Evolutionary conservation across 2,113 vertebrate species (phyloP), one percentile per base, ranked within the genome.

Genomic region (Atherinomorus stipes): DNA sequence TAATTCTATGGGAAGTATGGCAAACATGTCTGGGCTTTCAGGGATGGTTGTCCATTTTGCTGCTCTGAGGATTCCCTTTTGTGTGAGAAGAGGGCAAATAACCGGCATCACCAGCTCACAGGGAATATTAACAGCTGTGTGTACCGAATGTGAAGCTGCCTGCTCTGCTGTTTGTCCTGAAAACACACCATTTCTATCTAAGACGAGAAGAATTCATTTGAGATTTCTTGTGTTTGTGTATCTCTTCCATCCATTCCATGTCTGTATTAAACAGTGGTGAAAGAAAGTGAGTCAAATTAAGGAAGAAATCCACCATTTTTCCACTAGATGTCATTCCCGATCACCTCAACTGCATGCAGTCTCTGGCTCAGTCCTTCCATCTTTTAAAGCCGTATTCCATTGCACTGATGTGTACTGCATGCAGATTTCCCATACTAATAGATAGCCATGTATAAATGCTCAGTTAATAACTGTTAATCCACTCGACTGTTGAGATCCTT

Each of bases 11-110:
- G 50, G 74, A 71, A 71, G 77, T 22, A 26, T 28, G 53, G 51
- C 62, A 64, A 65, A 59, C 40, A 34, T 15, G 22, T 63, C 58
- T 51, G 51, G 11, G 12, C 73, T 78, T 65, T 85, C 60, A 64
- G 57, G 58, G 64, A 75, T 49, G n/a, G 26, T 47, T 77, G 89
- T 83, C 56, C 78, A 45, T 76, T 78, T 34, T 44, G 62, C 50
- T 74, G 72, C 72, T 83, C 51, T 2, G 65, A 82, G 71, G 74
- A 85, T 78, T 84, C 70, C 74, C 81, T 82, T 83, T 79, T 79
- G 81, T 83, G 59, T 28, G 51, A 81, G 76, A 80, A 65, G 60
- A 65, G 57, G 50, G 47, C 23, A 71, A 62, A 80, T 71, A 74
- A 66, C 67, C 66, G 72, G 34, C 40, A 19, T 42, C 64, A 76